phyloP scores from a whole-genome alignment of 2,888 invertebrate species.

The Hylaea fasciaria region DNA sequence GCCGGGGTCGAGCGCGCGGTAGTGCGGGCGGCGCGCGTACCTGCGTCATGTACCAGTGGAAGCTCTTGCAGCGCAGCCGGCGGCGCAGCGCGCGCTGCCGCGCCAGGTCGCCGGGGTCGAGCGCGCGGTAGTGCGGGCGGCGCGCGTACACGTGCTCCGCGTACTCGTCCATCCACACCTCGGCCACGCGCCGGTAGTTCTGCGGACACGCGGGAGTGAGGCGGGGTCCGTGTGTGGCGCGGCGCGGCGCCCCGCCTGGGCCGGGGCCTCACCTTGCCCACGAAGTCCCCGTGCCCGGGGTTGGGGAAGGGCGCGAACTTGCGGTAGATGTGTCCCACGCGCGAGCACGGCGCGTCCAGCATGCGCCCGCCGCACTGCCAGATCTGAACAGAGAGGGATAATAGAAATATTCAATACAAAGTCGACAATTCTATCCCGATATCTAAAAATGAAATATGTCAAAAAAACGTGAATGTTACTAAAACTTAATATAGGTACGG shows the following conservation, averaged over 20 bases:
- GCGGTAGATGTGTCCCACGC: constrained; percentile 95
- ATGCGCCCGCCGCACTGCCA: constrained; percentile 98
- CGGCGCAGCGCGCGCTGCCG: constrained; percentile 91
- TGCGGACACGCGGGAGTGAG: constrained; percentile 54
- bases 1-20: constrained; percentile 61
- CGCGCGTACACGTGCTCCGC: constrained; percentile 93
- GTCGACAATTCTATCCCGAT: too few relatives aligned
- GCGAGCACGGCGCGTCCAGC: constrained; percentile 96
- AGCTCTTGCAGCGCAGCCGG: constrained; percentile 93
- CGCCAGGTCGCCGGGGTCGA: constrained; percentile 93
- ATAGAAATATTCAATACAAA: too few relatives aligned
- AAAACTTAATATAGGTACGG: too few relatives aligned
- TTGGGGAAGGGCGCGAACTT: constrained; percentile 95
- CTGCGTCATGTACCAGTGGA: constrained; percentile 97
- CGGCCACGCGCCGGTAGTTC: constrained; percentile 97
- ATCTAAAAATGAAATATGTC: too few relatives aligned
- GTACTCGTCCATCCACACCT: constrained; percentile 99
- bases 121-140: constrained; percentile 88
- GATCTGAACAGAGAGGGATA: constrained; percentile 79
- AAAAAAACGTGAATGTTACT: too few relatives aligned
- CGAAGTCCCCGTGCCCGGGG: constrained; percentile 95
- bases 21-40: constrained; percentile 45
- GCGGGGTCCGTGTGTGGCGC: too few relatives aligned
- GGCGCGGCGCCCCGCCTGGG: too few relatives aligned
- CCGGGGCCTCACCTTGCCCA: constrained; percentile 84